Percentiles rank a stretch among this genome's conserved stretches.
phyloP scores from a whole-genome alignment of 2,797 vertebrate genomes.

The Galago senegalensis region DNA sequence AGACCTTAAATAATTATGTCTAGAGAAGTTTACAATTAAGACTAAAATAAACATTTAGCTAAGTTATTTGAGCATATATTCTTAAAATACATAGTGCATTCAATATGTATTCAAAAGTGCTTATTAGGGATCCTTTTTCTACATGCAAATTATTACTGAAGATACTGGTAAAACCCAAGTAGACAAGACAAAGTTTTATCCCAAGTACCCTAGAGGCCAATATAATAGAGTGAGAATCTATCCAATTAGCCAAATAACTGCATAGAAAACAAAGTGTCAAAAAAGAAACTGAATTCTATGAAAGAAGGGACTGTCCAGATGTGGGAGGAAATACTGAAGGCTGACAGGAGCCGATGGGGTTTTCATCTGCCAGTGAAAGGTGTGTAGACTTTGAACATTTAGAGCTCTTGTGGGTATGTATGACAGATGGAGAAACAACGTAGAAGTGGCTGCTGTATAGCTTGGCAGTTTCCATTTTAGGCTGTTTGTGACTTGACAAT shows the following conservation, averaged over 20 bases:
- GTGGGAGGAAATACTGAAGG: not conserved
- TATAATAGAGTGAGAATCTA: not conserved
- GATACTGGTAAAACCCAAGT: not conserved
- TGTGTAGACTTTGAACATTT: not conserved
- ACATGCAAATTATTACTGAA: conserved; percentile 38
- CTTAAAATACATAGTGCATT: not conserved
- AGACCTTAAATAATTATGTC: conserved; percentile 23
- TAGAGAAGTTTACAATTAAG: not conserved
- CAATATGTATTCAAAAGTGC: not conserved
- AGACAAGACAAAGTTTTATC: not conserved
- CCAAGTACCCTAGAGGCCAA: not conserved
- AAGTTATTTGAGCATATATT: conserved; percentile 50
- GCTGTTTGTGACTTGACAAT: not conserved
- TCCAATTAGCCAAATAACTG: not conserved
- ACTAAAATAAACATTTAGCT: conserved; percentile 43
- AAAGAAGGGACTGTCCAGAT: not conserved
- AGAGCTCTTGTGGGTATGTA: not conserved
- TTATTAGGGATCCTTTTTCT: conserved; percentile 1
- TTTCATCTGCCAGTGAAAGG: conserved; percentile 1
- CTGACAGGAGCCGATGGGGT: not conserved
- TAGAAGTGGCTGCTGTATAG: not conserved
- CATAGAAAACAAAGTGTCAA: not conserved
- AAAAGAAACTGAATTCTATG: not conserved
- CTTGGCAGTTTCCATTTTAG: not conserved
- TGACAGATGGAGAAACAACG: not conserved